A percentile compares a stretch with the other conserved stretches of the same genome.
Conservation (phyloP, 2,888 invertebrate genomes). For the Lampropteryx suffumata region DNA sequence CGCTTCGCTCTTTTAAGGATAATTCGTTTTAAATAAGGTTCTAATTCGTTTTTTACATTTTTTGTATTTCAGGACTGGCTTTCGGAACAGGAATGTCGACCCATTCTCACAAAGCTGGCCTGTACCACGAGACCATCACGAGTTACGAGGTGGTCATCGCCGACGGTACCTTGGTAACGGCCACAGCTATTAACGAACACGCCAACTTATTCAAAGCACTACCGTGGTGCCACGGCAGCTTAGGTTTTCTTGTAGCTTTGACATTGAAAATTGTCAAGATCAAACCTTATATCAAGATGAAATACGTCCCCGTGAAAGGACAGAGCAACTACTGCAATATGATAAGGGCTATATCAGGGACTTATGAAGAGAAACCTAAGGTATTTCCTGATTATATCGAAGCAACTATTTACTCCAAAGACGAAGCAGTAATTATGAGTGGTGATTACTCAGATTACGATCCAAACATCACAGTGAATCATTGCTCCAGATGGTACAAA, state of each 20-base stretch:
- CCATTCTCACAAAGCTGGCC: conserved; percentile 87
- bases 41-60: too few species aligned
- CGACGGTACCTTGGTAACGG: conserved; percentile 84
- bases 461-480: conserved; percentile 74
- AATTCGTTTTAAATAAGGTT: too few species aligned
- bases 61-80: conserved; percentile 75
- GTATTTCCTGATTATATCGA: conserved; percentile 84
- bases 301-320: conserved; percentile 84
- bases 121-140: conserved; percentile 86
- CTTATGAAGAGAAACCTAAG: conserved; percentile 67
- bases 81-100: conserved; percentile 89
- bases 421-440: conserved; percentile 86
- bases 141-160: conserved; percentile 86
- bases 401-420: conserved; percentile 84
- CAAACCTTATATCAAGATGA: conserved; percentile 85
- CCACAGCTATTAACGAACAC: conserved; percentile 81
- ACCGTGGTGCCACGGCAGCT: conserved; percentile 86
- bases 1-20: too few species aligned
- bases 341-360: conserved; percentile 84
- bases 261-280: conserved; percentile 84
- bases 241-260: conserved; percentile 85
- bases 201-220: conserved; percentile 83
- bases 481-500: conserved; percentile 85
- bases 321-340: conserved; percentile 85
- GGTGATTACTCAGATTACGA: conserved; percentile 85